Evolutionary conservation across 2,797 vertebrate genomes (phyloP).

Genomic region (Etheostoma nigrum): DNA sequence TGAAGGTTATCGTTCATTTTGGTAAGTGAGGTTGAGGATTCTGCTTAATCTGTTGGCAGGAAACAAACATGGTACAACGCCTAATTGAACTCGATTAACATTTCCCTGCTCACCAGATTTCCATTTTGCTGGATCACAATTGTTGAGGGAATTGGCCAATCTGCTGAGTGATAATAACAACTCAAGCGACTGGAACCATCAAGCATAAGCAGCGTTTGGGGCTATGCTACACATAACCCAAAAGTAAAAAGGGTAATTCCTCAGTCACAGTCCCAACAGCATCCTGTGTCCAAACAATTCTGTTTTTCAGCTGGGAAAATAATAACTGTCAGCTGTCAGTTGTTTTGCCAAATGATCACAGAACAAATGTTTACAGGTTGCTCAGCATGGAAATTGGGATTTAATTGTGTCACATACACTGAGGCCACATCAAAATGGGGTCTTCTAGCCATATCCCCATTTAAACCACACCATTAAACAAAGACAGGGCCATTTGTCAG

Average conservation of each 20-base stretch:
- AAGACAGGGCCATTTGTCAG: slow-evolving; percentile 62
- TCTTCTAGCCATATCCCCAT: slow-evolving; percentile 34
- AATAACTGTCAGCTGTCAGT: slow-evolving; percentile 33
- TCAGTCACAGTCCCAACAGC: slow-evolving; percentile 16
- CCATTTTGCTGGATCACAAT: slow-evolving; percentile 67
- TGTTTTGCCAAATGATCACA: slow-evolving; percentile 47
- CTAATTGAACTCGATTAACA: slow-evolving; percentile 82
- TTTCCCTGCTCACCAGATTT: slow-evolving; percentile 72
- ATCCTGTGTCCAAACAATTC: slow-evolving; percentile 9
- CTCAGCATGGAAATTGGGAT: slow-evolving; percentile 46
- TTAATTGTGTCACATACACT: slow-evolving; percentile 43
- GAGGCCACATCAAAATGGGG: slow-evolving; percentile 36
- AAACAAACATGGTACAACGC: slow-evolving; percentile 73
- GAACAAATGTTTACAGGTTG: slow-evolving; percentile 53
- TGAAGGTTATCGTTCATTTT: slow-evolving; percentile 72
- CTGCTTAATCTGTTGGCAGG: slow-evolving; percentile 71
- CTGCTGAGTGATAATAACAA: slow-evolving; percentile 70
- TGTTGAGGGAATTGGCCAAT: slow-evolving; percentile 65
- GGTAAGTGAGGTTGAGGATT: slow-evolving; percentile 52
- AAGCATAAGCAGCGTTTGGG: slow-evolving; percentile 19
- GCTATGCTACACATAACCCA: slow-evolving; percentile 18
- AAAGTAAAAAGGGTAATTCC: slow-evolving; percentile 34
- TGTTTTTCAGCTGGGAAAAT: slow-evolving; percentile 43
- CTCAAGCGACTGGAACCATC: slow-evolving; percentile 31
- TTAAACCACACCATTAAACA: slow-evolving; percentile 63